phyloP scores from a whole-genome alignment of 2,113 vertebrate species.

The Aramus guarauna region DNA sequence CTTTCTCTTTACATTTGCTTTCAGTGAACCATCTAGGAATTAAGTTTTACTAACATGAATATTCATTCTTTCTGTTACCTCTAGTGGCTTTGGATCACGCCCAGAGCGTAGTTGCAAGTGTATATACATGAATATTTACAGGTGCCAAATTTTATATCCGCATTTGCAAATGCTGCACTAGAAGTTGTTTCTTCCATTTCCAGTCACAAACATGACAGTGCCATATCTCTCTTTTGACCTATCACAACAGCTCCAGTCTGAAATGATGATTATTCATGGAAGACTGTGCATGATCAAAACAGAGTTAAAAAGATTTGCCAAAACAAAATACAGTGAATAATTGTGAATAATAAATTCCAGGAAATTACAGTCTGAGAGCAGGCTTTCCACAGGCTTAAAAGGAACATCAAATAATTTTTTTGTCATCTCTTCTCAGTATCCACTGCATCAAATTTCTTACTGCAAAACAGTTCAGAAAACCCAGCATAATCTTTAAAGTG shows the following conservation, averaged over 20 bases:
- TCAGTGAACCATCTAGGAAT: background rate
- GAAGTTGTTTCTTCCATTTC: conserved; percentile 16
- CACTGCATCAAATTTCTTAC: background rate
- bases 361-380: conserved; percentile 40
- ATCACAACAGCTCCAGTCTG: conserved; percentile 27
- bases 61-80: conserved; percentile 47
- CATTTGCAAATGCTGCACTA: conserved; percentile 7
- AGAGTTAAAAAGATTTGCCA: conserved; percentile 57
- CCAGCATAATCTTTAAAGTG: conserved; percentile 17
- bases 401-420: conserved; percentile 49
- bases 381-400: conserved; percentile 42
- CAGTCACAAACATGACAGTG: conserved; percentile 9
- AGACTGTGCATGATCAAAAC: conserved; percentile 49
- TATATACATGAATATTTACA: conserved; percentile 57
- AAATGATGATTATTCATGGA: conserved; percentile 50
- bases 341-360: conserved; percentile 52
- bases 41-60: conserved; percentile 45
- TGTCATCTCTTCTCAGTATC: conserved; percentile 29
- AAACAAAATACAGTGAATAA: conserved; percentile 61
- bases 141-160: conserved; percentile 39
- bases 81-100: conserved; percentile 34
- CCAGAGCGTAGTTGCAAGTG: conserved; percentile 26
- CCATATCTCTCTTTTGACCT: conserved; percentile 37
- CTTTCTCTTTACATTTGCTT: conserved; percentile 5
- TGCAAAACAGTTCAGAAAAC: background rate